Percentiles rank a stretch among this genome's conserved stretches.
Conservation (phyloP, 2,888 invertebrate genomes). For the Proisotoma minuta region DNA sequence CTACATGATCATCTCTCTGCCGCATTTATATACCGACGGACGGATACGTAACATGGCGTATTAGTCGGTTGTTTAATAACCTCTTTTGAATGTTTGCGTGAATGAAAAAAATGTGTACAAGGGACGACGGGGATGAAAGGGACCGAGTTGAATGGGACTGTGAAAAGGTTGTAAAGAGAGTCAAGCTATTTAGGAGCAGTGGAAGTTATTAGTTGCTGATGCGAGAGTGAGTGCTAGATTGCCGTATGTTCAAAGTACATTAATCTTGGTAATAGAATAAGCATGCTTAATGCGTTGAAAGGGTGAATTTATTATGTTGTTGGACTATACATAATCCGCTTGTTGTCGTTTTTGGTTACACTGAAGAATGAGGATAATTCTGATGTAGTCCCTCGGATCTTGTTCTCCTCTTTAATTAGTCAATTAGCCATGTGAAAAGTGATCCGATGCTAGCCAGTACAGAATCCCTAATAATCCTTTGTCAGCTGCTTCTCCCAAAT, state of each 20-base stretch:
- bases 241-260: conserved; percentile 20
- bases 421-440: conserved; percentile 24
- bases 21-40: too few species aligned
- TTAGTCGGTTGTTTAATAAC: too few species aligned
- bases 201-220: not conserved
- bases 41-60: too few species aligned
- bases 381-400: conserved; percentile 11
- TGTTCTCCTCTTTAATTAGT: conserved; percentile 29
- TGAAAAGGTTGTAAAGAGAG: not conserved
- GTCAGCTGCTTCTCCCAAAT: not conserved
- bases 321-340: conserved; percentile 12
- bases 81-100: too few species aligned
- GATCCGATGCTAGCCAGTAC: not conserved
- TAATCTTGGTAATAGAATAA: conserved; percentile 34
- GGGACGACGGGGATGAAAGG: too few species aligned
- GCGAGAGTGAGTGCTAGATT: not conserved
- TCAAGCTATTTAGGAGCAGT: not conserved
- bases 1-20: too few species aligned
- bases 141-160: too few species aligned
- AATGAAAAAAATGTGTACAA: too few species aligned
- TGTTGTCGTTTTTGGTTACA: conserved; percentile 7
- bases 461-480: conserved; percentile 1
- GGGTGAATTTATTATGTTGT: conserved; percentile 32
- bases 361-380: conserved; percentile 14
- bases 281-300: conserved; percentile 26